These are phyloP conservation scores for Brachionus paranguensis DNA, from an alignment of 1,140 invertebrate species.

Conservation along the genomic window DNA sequence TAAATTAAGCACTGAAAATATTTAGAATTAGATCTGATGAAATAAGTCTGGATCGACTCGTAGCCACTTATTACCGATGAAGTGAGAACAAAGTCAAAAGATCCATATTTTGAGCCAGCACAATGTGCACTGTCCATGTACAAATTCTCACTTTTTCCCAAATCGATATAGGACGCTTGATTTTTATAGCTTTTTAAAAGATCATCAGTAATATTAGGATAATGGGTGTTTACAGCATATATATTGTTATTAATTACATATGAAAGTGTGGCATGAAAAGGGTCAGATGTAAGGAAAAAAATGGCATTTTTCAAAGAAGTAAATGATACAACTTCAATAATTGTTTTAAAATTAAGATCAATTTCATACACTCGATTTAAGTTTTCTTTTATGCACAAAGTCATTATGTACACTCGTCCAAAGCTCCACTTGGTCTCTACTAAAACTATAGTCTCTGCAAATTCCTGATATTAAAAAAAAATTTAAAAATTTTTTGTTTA, in stretches of 20 bases:
- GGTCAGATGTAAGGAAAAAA: background rate
- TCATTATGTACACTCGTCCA: background rate
- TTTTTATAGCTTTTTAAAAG: background rate
- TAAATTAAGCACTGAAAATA: conserved; percentile 6
- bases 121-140: background rate
- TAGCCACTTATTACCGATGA: background rate
- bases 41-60: background rate
- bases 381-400: background rate
- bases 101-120: background rate
- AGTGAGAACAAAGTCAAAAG: background rate
- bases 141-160: background rate
- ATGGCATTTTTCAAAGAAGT: background rate
- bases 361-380: conserved; percentile 4
- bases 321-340: conserved; percentile 2
- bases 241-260: conserved; percentile 8
- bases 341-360: background rate
- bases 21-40: background rate
- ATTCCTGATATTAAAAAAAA: background rate
- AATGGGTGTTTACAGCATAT: background rate
- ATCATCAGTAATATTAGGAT: background rate
- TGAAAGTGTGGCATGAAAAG: conserved; percentile 16
- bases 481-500: background rate
- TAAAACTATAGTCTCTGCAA: background rate
- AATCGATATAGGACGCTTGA: background rate
- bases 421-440: conserved; percentile 28